Percentiles rank a stretch among this genome's conserved stretches.
phyloP scores from a whole-genome alignment of 1,140 invertebrate species.

The Sarcophaga bullata region DNA sequence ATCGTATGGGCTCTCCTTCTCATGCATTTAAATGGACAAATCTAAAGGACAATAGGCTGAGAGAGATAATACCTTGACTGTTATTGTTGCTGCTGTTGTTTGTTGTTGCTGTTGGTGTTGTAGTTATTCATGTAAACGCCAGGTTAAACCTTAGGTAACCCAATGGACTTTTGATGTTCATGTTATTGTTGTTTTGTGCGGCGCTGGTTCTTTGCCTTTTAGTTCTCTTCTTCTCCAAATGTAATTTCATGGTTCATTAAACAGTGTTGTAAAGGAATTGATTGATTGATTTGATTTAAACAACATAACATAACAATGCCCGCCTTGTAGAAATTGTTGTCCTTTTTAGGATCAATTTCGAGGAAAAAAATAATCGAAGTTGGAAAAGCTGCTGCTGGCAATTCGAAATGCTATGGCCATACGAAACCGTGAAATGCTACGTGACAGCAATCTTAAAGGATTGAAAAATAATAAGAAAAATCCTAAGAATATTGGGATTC shows the following conservation, averaged over 20 bases:
- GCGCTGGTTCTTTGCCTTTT: no score
- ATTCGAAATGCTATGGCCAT: no score
- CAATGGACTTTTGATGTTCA: neutral
- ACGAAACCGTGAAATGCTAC: no score
- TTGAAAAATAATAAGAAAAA: no score
- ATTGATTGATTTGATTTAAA: neutral
- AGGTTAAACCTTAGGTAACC: conserved; percentile 4
- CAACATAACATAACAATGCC: no score
- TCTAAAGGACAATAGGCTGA: conserved; percentile 8
- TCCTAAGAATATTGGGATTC: no score
- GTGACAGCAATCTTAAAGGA: no score
- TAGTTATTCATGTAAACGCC: neutral
- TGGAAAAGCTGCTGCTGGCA: no score
- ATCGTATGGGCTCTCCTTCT: neutral
- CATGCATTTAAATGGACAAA: neutral
- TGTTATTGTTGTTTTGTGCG: no score
- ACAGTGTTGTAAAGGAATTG: conserved; percentile 1
- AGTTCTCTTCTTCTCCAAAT: neutral
- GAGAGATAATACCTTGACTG: neutral
- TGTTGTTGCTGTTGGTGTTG: neutral
- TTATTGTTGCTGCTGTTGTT: neutral
- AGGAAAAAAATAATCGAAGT: no score
- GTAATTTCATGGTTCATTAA: conserved; percentile 10
- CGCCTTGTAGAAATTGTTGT: no score
- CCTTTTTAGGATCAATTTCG: no score